phyloP scores from a whole-genome alignment of 2,113 vertebrate species.

The Perccottus glenii region DNA sequence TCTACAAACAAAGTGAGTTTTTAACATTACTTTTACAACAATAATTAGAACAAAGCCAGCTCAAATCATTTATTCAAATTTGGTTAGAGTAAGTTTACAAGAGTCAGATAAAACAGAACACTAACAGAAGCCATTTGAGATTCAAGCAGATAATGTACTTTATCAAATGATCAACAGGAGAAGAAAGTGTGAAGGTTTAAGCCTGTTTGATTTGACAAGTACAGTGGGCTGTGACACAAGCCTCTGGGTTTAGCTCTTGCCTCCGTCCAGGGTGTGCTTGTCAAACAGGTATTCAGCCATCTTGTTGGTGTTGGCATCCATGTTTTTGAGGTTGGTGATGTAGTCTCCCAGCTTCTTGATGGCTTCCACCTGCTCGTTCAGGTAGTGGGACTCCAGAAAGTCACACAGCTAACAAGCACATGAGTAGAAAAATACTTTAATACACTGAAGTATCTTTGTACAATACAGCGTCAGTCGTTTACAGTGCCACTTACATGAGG shows the following conservation, averaged over 20 bases:
- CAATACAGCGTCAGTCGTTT: too few relatives aligned
- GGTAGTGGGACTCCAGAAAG: conserved; percentile 94
- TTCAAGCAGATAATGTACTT: too few relatives aligned
- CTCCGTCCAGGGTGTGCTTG: conserved; percentile 88
- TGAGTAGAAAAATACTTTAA: not conserved
- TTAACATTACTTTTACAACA: too few relatives aligned
- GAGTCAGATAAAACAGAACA: too few relatives aligned
- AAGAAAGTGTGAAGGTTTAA: not conserved
- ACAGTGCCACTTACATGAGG: conserved; percentile 77
- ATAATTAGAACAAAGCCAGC: too few relatives aligned
- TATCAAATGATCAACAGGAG: not conserved
- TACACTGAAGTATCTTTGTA: too few relatives aligned
- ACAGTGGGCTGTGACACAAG: not conserved
- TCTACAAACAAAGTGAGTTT: too few relatives aligned
- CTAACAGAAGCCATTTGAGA: too few relatives aligned
- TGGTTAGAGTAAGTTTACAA: too few relatives aligned
- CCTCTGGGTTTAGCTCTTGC: conserved; percentile 67
- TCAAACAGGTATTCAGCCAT: conserved; percentile 97
- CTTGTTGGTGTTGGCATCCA: conserved; percentile 80
- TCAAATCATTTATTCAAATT: too few relatives aligned
- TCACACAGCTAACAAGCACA: conserved; percentile 72
- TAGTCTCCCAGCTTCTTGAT: conserved; percentile 92
- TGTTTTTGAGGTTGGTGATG: conserved; percentile 79
- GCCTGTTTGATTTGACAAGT: not conserved
- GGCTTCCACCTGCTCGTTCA: conserved; percentile 92